These are phyloP conservation scores for Acanthurus tractus DNA, from an alignment of 2,797 vertebrate species.

Conservation along the genomic window DNA sequence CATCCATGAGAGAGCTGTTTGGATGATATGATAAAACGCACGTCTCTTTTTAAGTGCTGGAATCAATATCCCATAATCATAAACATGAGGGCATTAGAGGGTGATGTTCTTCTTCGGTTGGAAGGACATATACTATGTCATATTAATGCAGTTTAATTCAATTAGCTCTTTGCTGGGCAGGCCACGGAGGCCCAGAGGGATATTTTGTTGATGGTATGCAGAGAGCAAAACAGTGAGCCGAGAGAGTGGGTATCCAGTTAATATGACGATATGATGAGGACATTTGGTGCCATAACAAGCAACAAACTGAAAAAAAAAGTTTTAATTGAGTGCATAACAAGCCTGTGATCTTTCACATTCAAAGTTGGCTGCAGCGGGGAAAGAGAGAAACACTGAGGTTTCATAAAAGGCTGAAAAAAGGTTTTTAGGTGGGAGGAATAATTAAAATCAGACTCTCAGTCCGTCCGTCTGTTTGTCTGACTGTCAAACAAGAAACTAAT, in stretches of 20 bases:
- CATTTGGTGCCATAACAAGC: slow-evolving; percentile 73
- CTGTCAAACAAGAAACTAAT: slow-evolving; percentile 59
- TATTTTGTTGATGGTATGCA: slow-evolving; percentile 72
- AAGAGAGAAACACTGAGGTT: slow-evolving; percentile 37
- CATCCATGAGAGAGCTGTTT: slow-evolving; percentile 69
- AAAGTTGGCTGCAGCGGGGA: slow-evolving; percentile 43
- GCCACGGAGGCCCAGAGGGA: slow-evolving; percentile 64
- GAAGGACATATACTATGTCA: slow-evolving; percentile 66
- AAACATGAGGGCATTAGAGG: slow-evolving; percentile 75
- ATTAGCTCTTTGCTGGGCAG: slow-evolving; percentile 67
- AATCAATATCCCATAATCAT: slow-evolving; percentile 79
- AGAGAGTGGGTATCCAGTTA: slow-evolving; percentile 68
- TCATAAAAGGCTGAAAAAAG: slow-evolving; percentile 44
- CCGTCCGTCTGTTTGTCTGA: slow-evolving; percentile 21
- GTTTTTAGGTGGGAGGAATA: slow-evolving; percentile 51
- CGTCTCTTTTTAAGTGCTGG: slow-evolving; percentile 72
- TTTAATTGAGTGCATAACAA: slow-evolving; percentile 79
- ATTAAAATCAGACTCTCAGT: slow-evolving; percentile 51
- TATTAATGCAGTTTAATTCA: slow-evolving; percentile 81
- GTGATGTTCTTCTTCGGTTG: slow-evolving; percentile 55
- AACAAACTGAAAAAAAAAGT: slow-evolving; percentile 76
- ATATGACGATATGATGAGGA: slow-evolving; percentile 72
- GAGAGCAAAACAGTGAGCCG: slow-evolving; percentile 70
- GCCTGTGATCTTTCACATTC: slow-evolving; percentile 43
- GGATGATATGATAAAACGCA: slow-evolving; percentile 66